Evolutionary conservation across 2,113 vertebrate genomes (phyloP).

Genomic region (Cepphus grylle): DNA sequence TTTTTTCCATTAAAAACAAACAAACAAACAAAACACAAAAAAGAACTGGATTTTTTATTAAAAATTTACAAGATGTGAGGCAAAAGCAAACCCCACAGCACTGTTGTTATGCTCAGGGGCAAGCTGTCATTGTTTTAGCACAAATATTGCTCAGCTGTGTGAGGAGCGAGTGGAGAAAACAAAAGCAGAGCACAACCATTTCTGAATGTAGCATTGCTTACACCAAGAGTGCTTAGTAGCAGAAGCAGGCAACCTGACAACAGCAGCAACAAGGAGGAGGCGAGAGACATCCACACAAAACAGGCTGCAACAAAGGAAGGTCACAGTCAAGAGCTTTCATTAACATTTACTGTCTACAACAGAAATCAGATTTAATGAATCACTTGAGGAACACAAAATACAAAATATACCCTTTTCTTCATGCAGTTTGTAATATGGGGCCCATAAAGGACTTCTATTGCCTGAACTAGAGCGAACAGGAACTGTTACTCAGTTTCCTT

Average conservation of each 20-base stretch:
- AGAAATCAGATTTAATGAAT: background rate
- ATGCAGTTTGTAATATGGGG: background rate
- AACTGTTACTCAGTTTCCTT: background rate
- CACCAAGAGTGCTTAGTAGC: background rate
- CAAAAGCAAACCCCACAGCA: background rate
- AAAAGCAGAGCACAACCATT: background rate
- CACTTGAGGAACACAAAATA: background rate
- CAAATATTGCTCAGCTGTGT: background rate
- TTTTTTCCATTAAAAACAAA: background rate
- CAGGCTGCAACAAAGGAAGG: background rate
- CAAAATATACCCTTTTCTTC: background rate
- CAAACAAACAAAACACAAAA: background rate
- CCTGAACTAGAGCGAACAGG: background rate
- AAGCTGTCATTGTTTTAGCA: background rate
- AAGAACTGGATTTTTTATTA: background rate
- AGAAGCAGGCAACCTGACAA: background rate
- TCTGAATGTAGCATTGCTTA: background rate
- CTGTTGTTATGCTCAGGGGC: background rate
- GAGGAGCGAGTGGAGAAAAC: background rate
- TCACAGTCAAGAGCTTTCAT: background rate
- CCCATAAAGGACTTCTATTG: background rate
- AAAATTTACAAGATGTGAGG: background rate
- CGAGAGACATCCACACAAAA: background rate
- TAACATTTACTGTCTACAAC: background rate
- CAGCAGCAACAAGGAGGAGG: background rate